Evolutionary conservation across 1,140 invertebrate genomes (phyloP).

Genomic region (Brachionus sp.): DNA sequence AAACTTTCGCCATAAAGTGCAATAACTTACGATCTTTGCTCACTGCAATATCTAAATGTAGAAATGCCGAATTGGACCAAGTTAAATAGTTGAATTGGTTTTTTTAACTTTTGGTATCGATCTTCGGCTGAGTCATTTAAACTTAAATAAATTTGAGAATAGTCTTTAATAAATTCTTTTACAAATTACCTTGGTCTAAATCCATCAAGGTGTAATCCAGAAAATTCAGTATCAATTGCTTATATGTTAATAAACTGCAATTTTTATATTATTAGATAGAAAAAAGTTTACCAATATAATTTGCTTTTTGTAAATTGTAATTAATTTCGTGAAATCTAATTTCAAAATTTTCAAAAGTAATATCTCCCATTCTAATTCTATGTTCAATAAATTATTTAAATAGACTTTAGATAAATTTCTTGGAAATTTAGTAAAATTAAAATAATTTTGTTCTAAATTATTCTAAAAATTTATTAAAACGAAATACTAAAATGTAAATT

Average conservation of each 20-base stretch:
- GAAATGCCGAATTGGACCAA: conserved; percentile 18
- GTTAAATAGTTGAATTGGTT: background rate
- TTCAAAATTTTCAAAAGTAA: conserved; percentile 49
- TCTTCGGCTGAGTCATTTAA: conserved; percentile 36
- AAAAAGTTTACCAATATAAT: conserved; percentile 49
- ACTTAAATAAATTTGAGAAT: background rate
- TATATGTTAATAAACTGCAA: conserved; percentile 56
- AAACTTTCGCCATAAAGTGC: background rate
- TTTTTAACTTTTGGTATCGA: conserved; percentile 25
- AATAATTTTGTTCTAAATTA: background rate
- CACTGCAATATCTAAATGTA: conserved; percentile 36
- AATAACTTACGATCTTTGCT: conserved; percentile 19
- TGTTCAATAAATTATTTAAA: no score
- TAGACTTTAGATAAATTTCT: background rate
- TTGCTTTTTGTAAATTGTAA: conserved; percentile 47
- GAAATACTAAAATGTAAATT: background rate
- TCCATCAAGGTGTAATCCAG: conserved; percentile 62
- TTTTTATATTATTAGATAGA: background rate
- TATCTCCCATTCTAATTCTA: conserved; percentile 48
- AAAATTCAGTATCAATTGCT: conserved; percentile 69
- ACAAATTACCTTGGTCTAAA: conserved; percentile 62
- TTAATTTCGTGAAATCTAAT: conserved; percentile 47
- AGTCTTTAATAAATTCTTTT: background rate
- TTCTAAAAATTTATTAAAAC: background rate
- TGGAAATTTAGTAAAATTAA: no score